phyloP scores from a whole-genome alignment of 2,797 vertebrate species.

The Xenentodon cancila region DNA sequence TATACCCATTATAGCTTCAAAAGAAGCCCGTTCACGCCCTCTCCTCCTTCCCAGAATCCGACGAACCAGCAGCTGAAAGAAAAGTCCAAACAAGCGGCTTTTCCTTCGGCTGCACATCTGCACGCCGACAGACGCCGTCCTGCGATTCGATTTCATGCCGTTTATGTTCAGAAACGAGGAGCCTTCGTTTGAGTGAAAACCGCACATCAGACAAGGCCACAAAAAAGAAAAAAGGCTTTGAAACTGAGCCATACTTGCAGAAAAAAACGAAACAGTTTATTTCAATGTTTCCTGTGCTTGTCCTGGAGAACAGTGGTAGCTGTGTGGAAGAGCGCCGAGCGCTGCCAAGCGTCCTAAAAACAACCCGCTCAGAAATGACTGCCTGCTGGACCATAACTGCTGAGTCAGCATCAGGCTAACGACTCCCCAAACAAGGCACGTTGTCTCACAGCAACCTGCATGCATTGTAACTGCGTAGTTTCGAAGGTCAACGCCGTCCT shows the following conservation, averaged over 20 bases:
- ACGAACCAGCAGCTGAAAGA: constrained; percentile 27
- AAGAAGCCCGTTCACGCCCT: constrained; percentile 30
- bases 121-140: too few species aligned
- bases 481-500: too few species aligned
- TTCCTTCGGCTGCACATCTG: too few species aligned
- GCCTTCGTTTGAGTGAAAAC: not conserved
- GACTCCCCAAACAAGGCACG: too few species aligned
- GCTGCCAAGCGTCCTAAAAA: not conserved
- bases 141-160: not conserved
- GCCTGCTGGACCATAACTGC: not conserved
- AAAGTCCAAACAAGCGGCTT: constrained; percentile 25
- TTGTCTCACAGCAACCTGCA: too few species aligned
- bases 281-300: too few species aligned
- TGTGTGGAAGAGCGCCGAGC: not conserved
- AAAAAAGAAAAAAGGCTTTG: not conserved
- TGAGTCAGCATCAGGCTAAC: not conserved
- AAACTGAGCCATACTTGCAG: not conserved
- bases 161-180: constrained; percentile 19
- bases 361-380: not conserved
- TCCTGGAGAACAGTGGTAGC: not conserved
- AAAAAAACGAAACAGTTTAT: not conserved
- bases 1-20: constrained; percentile 51
- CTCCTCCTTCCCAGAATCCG: constrained; percentile 17
- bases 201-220: not conserved
- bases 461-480: too few species aligned